These are phyloP conservation scores for Ophioderma brevispina DNA, from an alignment of 35 echinoderm and acorn worm genomes.

Conservation along the genomic window DNA sequence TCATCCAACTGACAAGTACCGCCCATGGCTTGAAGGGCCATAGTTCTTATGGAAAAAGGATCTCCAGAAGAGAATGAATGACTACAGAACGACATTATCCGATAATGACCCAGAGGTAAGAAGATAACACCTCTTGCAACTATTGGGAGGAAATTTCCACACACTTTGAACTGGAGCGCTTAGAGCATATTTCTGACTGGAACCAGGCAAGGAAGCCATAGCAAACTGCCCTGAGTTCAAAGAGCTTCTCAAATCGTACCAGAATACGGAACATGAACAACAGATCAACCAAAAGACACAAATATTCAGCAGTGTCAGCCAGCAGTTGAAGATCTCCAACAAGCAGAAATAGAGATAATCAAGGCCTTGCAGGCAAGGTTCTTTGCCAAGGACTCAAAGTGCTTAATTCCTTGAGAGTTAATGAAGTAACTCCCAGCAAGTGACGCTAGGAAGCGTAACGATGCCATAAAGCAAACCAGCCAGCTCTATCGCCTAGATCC, in stretches of 20 bases:
- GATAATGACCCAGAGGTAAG: not conserved
- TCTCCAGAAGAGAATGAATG: not conserved
- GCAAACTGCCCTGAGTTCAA: slow-evolving; percentile 43
- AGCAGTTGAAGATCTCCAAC: slow-evolving; percentile 30
- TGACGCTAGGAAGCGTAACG: slow-evolving; percentile 15
- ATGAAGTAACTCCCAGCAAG: not conserved
- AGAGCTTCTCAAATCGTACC: slow-evolving; percentile 10
- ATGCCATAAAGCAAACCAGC: slow-evolving; percentile 23
- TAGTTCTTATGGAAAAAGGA: not conserved
- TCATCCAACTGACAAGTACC: not conserved
- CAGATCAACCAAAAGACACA: not conserved
- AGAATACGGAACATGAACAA: not conserved
- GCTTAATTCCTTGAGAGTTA: not conserved
- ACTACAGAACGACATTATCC: not conserved
- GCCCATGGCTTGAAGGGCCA: slow-evolving; percentile 1
- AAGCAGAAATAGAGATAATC: slow-evolving; percentile 39
- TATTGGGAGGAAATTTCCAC: not conserved
- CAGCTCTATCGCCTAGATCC: slow-evolving; percentile 56
- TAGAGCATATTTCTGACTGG: not conserved
- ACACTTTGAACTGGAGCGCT: not conserved
- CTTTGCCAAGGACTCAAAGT: slow-evolving; percentile 37
- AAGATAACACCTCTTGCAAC: not conserved
- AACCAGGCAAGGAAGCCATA: slow-evolving; percentile 18
- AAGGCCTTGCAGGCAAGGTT: slow-evolving; percentile 18
- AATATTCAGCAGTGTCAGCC: not conserved